A percentile compares a stretch with the other conserved stretches of the same genome.
These are phyloP conservation scores for Lindbergichthys nudifrons DNA, from an alignment of 2,797 vertebrate genomes.

Conservation along the genomic window DNA sequence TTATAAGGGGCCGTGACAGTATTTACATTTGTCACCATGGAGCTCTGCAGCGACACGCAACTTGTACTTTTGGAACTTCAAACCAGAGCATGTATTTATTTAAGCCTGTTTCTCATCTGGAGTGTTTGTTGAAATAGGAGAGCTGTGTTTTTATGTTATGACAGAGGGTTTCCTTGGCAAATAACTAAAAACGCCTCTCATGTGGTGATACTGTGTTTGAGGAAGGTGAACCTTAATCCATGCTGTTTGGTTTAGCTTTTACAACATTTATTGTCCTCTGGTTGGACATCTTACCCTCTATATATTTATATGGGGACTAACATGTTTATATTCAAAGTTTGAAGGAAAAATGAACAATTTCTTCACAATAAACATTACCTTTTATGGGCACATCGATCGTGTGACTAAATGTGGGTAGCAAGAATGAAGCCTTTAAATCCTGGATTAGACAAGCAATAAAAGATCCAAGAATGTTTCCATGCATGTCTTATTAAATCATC, in stretches of 20 bases:
- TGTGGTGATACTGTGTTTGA: slow-evolving; percentile 24
- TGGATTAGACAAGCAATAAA: slow-evolving; percentile 45
- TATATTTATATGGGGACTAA: slow-evolving; percentile 1
- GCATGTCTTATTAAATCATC: slow-evolving; percentile 47
- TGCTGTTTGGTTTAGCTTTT: slow-evolving; percentile 30
- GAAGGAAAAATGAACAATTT: slow-evolving; percentile 22
- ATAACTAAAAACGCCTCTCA: slow-evolving; percentile 31
- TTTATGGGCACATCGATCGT: slow-evolving; percentile 17
- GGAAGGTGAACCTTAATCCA: slow-evolving; percentile 34
- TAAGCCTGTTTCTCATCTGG: not conserved
- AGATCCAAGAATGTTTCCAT: slow-evolving; percentile 47
- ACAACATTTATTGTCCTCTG: slow-evolving; percentile 1
- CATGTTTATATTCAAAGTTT: slow-evolving; percentile 38
- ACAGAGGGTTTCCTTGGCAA: slow-evolving; percentile 41
- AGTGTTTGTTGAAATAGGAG: slow-evolving; percentile 45
- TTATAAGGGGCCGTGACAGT: slow-evolving; percentile 17
- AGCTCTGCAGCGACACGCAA: slow-evolving; percentile 20
- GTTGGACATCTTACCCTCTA: slow-evolving; percentile 19
- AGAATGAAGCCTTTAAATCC: slow-evolving; percentile 33
- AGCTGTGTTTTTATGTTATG: slow-evolving; percentile 50
- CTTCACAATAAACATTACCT: slow-evolving; percentile 38
- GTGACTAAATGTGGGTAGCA: slow-evolving; percentile 24
- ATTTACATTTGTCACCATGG: slow-evolving; percentile 37
- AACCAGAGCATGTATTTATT: slow-evolving; percentile 52
- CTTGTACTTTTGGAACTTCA: slow-evolving; percentile 43